phyloP scores from a whole-genome alignment of 2,113 vertebrate genomes.

The Megaptera novaeangliae region DNA sequence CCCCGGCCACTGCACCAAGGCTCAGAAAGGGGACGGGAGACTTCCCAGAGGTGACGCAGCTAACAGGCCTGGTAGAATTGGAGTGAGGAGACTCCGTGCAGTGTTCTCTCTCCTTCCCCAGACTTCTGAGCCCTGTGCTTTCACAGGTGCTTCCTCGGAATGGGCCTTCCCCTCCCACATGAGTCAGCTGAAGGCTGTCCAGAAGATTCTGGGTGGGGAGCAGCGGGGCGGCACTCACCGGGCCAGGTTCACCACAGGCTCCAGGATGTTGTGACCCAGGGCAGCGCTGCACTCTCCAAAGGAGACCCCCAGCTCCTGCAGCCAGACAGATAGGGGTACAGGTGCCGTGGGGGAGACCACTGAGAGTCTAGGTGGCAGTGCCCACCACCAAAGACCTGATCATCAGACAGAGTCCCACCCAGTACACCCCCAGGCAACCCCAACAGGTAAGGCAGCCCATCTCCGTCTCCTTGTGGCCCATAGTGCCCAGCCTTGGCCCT shows the following conservation, averaged over 20 bases:
- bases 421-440: rapidly evolving
- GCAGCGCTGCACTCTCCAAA: constrained; percentile 93
- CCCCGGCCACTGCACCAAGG: not conserved
- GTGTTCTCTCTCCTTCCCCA: not conserved
- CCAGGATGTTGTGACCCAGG: constrained; percentile 88
- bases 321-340: rapidly evolving
- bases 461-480: rapidly evolving
- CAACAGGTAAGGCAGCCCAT: rapidly evolving
- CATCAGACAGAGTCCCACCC: not conserved
- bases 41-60: not conserved
- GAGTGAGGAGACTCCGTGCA: not conserved
- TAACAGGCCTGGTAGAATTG: not conserved
- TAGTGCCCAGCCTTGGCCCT: not conserved
- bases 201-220: not conserved
- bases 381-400: rapidly evolving
- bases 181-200: not conserved
- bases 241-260: constrained; percentile 84
- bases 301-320: constrained; percentile 85
- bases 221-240: constrained; percentile 80
- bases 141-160: not conserved
- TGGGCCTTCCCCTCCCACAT: not conserved
- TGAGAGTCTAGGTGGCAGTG: not conserved
- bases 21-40: no score
- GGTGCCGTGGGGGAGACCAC: not conserved
- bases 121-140: not conserved